These are phyloP conservation scores for Stegana nigrithorax DNA, from an alignment of 2,888 invertebrate species.

Conservation along the genomic window DNA sequence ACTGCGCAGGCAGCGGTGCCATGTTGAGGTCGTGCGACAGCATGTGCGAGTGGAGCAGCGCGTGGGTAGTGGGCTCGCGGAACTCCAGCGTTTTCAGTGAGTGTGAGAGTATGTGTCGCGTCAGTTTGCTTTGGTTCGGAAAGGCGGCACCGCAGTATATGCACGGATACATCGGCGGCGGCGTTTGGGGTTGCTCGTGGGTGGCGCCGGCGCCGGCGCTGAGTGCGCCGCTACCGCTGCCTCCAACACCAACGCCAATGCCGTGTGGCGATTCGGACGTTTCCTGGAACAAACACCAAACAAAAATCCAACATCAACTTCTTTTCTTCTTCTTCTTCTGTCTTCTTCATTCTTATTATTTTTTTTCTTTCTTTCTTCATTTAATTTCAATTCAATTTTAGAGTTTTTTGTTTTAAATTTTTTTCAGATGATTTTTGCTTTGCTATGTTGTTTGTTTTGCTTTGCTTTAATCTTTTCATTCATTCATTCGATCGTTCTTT, in stretches of 20 bases:
- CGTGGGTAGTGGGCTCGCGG: constrained; percentile 75
- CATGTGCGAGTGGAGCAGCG: constrained; percentile 74
- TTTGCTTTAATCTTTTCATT: constrained; percentile 57
- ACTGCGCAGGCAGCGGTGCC: constrained; percentile 65
- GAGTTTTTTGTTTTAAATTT: constrained; percentile 2
- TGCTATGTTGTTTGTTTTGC: constrained; percentile 27
- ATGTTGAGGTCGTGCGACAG: constrained; percentile 62
- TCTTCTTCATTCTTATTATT: constrained; percentile 25
- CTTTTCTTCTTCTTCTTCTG: constrained; percentile 68
- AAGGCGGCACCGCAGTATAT: constrained; percentile 91
- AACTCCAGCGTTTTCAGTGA: constrained; percentile 89
- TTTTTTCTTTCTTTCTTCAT: constrained; percentile 72
- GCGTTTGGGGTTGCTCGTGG: constrained; percentile 55
- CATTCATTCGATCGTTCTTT: constrained; percentile 38
- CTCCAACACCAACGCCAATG: constrained; percentile 69
- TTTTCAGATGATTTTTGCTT: constrained; percentile 23
- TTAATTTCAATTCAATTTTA: neutral
- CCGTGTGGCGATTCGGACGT: constrained; percentile 77
- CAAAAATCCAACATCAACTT: constrained; percentile 90
- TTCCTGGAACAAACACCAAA: constrained; percentile 89
- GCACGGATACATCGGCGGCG: constrained; percentile 76
- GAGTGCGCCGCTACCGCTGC: constrained; percentile 43
- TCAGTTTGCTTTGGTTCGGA: constrained; percentile 91
- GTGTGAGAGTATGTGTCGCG: constrained; percentile 89
- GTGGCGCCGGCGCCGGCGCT: constrained; percentile 44